Base-by-base conservation (phyloP, 2,797 vertebrate species). In the Borostomias antarcticus region DNA sequence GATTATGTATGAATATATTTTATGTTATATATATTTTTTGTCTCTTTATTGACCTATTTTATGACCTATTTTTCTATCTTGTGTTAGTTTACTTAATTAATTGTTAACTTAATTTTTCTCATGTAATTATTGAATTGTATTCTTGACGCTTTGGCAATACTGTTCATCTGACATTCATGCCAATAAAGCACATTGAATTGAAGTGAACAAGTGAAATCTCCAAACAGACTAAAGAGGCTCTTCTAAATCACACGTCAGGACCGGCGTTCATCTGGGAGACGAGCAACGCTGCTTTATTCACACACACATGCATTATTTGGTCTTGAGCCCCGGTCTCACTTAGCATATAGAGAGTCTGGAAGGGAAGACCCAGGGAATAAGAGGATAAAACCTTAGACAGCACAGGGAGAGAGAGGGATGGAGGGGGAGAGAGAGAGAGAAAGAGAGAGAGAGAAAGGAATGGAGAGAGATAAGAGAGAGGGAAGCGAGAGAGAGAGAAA, bases 291-390 rank as follows among this genome's bases (percentile, higher is more conserved):
- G 65, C 74, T 76, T 71, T 64, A 64, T 81, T 81, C 76, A 64
- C 63, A 75, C 57, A 68, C 30, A 28, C 50, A 65, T 72, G 69
- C 70, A 72, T 72, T 73, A 72, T 83, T 78, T 73, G 71, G 79
- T 78, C 74, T 77, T 75, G 53, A 73, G 77, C 71, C 66, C 73
- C 35, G 58, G 72, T 52, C 25, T 70, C 76, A 85, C 77, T 89
- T 88, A 91, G 87, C 88, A 89, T 89, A 87, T 88, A 88, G 84
- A 89, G 87, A 76, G 85, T 70, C 72, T 83, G 76, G 70, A 63
- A 51, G 32, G 62, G 69, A 30, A 45, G 1, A 37, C 57, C 57
- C 13, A 23, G 11, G 10, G 21, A 8, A 37, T 25, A 37, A 58
- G 53, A 23, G 29, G n/a, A 21, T 23, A 32, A 75, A 26, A 4